Percentiles rank a stretch among this genome's conserved stretches.
These are phyloP conservation scores for Erythrocercus mccallii DNA, from an alignment of 2,113 vertebrate genomes.

Conservation along the genomic window DNA sequence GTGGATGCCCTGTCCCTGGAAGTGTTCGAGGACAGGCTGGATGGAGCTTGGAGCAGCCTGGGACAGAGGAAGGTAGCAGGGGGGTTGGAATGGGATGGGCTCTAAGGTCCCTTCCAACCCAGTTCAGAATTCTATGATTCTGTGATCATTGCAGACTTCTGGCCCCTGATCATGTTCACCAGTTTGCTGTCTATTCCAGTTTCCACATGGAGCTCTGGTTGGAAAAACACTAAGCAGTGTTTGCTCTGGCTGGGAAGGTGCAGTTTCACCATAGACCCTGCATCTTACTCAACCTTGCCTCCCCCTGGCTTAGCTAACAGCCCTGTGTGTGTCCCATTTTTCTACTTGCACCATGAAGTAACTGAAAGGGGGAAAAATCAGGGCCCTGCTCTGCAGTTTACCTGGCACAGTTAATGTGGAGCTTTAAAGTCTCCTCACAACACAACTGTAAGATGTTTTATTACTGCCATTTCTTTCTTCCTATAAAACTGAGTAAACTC, in stretches of 20 bases:
- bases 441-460: not conserved
- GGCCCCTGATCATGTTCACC: accelerated
- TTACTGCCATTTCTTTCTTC: not conserved
- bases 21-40: not conserved
- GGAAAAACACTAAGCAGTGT: not conserved
- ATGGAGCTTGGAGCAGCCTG: accelerated
- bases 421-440: not conserved
- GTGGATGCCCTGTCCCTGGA: not conserved
- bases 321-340: accelerated
- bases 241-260: not conserved
- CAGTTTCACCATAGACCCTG: not conserved
- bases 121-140: not conserved
- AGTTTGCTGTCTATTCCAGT: accelerated
- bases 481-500: not conserved
- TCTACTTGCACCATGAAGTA: not conserved
- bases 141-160: accelerated
- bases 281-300: not conserved
- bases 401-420: not conserved
- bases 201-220: not conserved
- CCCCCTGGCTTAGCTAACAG: not conserved
- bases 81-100: accelerated
- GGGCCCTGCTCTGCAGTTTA: not conserved
- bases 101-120: not conserved
- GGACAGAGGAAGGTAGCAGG: not conserved
- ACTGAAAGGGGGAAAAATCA: not conserved